These are phyloP conservation scores for Atlantisia rogersi DNA, from an alignment of 2,113 vertebrate genomes.

Conservation along the genomic window DNA sequence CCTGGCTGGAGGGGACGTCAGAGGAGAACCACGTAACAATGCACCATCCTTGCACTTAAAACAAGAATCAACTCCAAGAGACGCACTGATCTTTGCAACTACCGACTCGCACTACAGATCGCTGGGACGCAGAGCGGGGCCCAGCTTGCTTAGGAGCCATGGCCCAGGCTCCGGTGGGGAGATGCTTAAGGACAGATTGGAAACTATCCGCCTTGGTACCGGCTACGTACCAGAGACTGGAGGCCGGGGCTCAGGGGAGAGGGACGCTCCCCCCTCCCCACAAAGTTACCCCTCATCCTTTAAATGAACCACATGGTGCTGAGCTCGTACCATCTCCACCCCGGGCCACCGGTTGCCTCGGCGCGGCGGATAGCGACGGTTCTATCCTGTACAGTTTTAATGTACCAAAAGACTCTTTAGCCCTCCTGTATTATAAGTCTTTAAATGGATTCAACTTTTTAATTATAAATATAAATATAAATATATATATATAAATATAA, in stretches of 20 bases:
- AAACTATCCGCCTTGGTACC: not conserved
- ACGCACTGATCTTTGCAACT: slow-evolving; percentile 61
- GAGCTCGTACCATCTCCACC: slow-evolving; percentile 52
- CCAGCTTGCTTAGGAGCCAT: not conserved
- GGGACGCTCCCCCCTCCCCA: not conserved
- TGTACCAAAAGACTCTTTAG: slow-evolving; percentile 74
- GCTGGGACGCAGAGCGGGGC: not conserved
- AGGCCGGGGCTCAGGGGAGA: not conserved
- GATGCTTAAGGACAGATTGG: not conserved
- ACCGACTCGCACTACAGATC: slow-evolving; percentile 36
- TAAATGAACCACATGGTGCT: slow-evolving; percentile 75
- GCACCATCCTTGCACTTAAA: slow-evolving; percentile 71
- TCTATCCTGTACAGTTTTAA: slow-evolving; percentile 82
- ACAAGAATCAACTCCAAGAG: slow-evolving; percentile 6
- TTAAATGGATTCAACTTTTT: slow-evolving; percentile 83
- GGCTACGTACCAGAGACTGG: not conserved
- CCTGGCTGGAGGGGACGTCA: not conserved
- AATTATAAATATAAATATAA: slow-evolving; percentile 86
- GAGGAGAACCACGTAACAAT: not conserved
- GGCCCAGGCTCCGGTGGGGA: not conserved
- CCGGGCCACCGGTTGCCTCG: not conserved
- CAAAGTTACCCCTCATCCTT: slow-evolving; percentile 33
- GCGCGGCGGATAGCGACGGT: slow-evolving; percentile 39
- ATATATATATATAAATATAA: slow-evolving; percentile 84
- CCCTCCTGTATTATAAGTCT: slow-evolving; percentile 79